A percentile compares a stretch with the other conserved stretches of the same genome.
Conservation (phyloP, 2,113 vertebrate genomes). For the Pavo muticus region DNA sequence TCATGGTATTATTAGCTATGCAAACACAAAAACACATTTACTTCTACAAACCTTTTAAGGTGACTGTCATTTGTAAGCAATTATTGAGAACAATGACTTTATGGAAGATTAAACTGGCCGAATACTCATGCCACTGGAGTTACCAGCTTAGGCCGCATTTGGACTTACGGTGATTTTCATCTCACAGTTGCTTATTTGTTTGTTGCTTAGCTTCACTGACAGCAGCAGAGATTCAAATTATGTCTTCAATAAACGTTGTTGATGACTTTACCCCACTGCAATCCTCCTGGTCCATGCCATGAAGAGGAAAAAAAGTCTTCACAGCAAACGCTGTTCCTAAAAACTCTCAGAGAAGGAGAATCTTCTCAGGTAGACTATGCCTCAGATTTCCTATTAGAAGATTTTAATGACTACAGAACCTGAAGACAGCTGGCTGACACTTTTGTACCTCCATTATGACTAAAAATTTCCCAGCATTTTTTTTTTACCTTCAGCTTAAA, state of each 20-base stretch:
- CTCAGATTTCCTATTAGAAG: neutral
- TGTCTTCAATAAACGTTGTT: neutral
- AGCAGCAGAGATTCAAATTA: neutral
- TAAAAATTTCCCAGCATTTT: neutral
- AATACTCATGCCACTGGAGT: neutral
- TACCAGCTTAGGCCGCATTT: neutral
- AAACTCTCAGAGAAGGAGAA: neutral
- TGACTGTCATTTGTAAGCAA: neutral
- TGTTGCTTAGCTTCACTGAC: neutral
- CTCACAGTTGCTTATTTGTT: neutral
- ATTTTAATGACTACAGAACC: neutral
- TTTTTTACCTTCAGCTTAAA: neutral
- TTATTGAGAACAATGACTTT: neutral
- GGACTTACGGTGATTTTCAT: neutral
- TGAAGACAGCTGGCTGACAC: neutral
- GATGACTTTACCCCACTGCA: neutral
- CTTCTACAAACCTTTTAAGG: neutral
- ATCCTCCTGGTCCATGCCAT: neutral
- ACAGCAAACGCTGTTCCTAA: neutral
- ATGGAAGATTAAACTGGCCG: neutral
- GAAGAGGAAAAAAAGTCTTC: neutral
- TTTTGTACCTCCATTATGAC: neutral
- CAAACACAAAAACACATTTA: neutral
- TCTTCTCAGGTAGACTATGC: neutral
- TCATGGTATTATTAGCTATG: neutral